Conservation (phyloP, 2,888 invertebrate species). For the Trissoscelio sp. region DNA sequence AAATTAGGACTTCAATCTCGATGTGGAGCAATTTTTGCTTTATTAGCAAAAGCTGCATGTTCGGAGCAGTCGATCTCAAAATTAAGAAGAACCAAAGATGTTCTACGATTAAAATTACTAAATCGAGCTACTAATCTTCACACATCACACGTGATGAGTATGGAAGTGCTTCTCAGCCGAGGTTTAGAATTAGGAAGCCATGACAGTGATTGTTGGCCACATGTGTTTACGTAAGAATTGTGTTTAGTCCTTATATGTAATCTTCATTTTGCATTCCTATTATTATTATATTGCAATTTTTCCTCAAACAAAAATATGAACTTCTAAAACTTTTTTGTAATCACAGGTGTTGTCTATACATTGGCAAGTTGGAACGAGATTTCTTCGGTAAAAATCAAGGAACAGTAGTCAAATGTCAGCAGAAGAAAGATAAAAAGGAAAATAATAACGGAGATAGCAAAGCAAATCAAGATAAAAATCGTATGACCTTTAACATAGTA, state of each 20-base stretch:
- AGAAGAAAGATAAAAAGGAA: conserved; percentile 86
- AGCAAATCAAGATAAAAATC: conserved; percentile 85
- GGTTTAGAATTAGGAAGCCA: conserved; percentile 96
- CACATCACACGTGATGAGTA: conserved; percentile 94
- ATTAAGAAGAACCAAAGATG: conserved; percentile 82
- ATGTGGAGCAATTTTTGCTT: conserved; percentile 94
- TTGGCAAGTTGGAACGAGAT: conserved; percentile 95
- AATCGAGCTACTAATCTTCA: conserved; percentile 90
- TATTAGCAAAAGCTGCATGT: conserved; percentile 95
- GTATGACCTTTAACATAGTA: conserved; percentile 86
- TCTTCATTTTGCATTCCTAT: not conserved
- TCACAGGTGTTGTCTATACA: conserved; percentile 92
- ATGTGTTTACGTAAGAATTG: conserved; percentile 90
- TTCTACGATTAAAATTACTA: conserved; percentile 80
- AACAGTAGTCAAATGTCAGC: conserved; percentile 87
- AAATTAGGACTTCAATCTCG: conserved; percentile 92
- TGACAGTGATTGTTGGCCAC: conserved; percentile 97
- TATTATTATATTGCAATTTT: not conserved
- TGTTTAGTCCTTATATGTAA: not conserved
- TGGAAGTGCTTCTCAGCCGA: conserved; percentile 94
- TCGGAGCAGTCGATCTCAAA: conserved; percentile 85
- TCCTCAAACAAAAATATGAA: not conserved
- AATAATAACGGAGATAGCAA: conserved; percentile 86
- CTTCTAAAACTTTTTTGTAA: conserved; percentile 5
- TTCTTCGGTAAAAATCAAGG: conserved; percentile 93